Conservation (phyloP, 2,888 invertebrate genomes). For the Morpho achilles region DNA sequence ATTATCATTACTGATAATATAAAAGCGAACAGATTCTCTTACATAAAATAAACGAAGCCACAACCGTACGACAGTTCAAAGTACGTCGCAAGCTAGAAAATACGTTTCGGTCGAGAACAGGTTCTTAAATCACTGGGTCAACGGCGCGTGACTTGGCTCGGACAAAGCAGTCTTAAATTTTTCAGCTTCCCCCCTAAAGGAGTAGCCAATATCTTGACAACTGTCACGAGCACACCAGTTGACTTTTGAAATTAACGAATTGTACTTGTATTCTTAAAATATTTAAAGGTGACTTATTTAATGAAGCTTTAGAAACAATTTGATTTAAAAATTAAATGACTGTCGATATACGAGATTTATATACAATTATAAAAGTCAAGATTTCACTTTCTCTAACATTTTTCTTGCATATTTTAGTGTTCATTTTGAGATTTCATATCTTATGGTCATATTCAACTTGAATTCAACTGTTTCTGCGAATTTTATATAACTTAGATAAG, state of each 20-base stretch:
- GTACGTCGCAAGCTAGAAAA: constrained; percentile 29
- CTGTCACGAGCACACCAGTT: constrained; percentile 10
- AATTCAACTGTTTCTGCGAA: too few species aligned
- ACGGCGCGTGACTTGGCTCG: constrained; percentile 31
- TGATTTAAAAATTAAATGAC: too few species aligned
- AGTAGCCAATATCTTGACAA: constrained; percentile 16
- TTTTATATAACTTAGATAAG: too few species aligned
- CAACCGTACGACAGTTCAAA: constrained; percentile 19
- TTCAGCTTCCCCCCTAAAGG: constrained; percentile 24
- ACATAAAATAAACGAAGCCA: constrained; percentile 17
- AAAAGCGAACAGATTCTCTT: constrained; percentile 8
- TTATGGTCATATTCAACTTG: too few species aligned
- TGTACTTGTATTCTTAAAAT: too few species aligned
- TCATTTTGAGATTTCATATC: too few species aligned
- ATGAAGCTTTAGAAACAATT: too few species aligned
- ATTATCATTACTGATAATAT: not conserved
- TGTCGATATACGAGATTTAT: too few species aligned
- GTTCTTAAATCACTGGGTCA: constrained; percentile 31
- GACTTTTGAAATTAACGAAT: constrained; percentile 14
- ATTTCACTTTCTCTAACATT: too few species aligned
- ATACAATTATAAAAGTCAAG: too few species aligned
- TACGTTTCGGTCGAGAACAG: constrained; percentile 28
- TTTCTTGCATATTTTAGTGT: too few species aligned
- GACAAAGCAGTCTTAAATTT: constrained; percentile 26
- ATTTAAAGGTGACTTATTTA: too few species aligned